Base-by-base conservation (phyloP, 35 echinoderm and acorn worm species). In the Heliocidaris erythrogramma region DNA sequence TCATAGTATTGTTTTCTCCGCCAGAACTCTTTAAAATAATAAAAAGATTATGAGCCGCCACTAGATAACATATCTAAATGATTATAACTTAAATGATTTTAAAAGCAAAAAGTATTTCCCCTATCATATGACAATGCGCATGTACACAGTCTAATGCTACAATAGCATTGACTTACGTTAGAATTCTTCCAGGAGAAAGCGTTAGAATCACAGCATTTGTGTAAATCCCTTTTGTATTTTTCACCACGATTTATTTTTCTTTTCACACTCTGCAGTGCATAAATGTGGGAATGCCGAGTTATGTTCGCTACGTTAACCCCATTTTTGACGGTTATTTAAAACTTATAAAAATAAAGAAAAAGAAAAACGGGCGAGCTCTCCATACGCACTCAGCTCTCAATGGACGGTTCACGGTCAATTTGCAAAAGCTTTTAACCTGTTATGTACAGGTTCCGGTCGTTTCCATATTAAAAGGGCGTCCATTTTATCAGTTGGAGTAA, bases 361-460 rank as follows among this genome's bases (percentile, higher is more conserved):
- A 56, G 14, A 56, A 56, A 56, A 14, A 14, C 1, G 5, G n/a
- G 65, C 21, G 65, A 78, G 27, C 21, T 18, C 18, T 2, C 18
- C 0, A 18, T 78, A 27, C 27, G 65, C 65, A 21, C 10, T 78
- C 21, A 21, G 17, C 65, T 27, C 27, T 21, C 65, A 78, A n/a
- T 27, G 87, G 47, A 48, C 10, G 87, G 47, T 35, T 89, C 87
- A 89, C 87, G 87, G 30, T 89, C 87, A 89, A 89, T 89, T 89
- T 89, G 14, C 31, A 32, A 89, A 89, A 47, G 87, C 87, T 89
- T 89, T 89, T 89, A 89, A 89, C 87, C 87, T 89, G 14, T 89
- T 48, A 89, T 27, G 65, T 27, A 78, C 65, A 18, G 65, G 65
- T 78, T 78, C 65, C 65, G 27, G 65, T 78, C 52, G 65, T 24